Percentiles rank a stretch among this genome's conserved stretches.
These are phyloP conservation scores for Podiceps cristatus DNA, from an alignment of 2,113 vertebrate genomes.

Conservation along the genomic window DNA sequence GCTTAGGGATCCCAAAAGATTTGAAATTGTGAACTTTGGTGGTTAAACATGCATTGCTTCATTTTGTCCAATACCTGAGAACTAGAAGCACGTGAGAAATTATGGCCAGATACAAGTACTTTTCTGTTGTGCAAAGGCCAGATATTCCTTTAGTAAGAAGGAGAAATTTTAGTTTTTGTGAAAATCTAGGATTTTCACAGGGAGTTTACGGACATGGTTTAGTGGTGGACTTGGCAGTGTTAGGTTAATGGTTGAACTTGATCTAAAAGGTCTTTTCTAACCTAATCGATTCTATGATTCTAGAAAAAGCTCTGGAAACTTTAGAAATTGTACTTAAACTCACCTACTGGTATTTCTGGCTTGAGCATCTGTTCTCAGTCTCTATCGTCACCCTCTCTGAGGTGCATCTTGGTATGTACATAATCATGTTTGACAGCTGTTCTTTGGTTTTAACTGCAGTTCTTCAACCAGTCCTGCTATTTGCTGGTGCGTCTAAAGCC, in stretches of 20 bases:
- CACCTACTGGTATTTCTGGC: neutral
- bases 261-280: too few species aligned
- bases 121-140: neutral
- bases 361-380: neutral
- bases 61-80: neutral
- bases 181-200: neutral
- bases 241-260: too few species aligned
- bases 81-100: neutral
- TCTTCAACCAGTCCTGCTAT: conserved; percentile 83
- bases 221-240: too few species aligned
- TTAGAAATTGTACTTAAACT: neutral
- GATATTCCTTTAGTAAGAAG: neutral
- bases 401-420: neutral
- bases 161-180: neutral
- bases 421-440: neutral
- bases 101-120: neutral
- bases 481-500: conserved; percentile 86
- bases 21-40: neutral
- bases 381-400: neutral
- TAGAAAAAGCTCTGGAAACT: neutral
- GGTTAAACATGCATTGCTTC: rapidly evolving
- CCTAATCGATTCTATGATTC: too few species aligned
- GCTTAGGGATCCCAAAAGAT: neutral
- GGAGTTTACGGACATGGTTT: too few species aligned
- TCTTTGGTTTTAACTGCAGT: conserved; percentile 46